Base-by-base conservation (phyloP, 37 sponge, comb jelly and placozoan genomes). In the Eunapius fragilis region DNA sequence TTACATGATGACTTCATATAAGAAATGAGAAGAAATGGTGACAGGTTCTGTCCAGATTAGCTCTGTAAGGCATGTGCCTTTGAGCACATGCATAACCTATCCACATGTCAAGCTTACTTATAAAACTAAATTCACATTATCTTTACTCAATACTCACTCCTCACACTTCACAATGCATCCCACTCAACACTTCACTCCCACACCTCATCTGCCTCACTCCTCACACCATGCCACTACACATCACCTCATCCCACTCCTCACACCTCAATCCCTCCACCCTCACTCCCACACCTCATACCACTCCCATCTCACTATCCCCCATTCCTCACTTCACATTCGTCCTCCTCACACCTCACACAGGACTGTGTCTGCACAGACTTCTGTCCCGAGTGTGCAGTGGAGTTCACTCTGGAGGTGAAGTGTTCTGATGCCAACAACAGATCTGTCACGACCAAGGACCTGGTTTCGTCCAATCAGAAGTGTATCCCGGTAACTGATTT, bases 321-420 rank as follows among this genome's bases (percentile, higher is more conserved):
- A 19, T 19, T 58, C 2, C 45, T 26, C 32, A 69, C 31, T 2
- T 75, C 68, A 25, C 67, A 41, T 72, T 33, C 6, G 3, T 3
- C 41, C 3, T 41, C 41, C 41, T n/a, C 41, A 41, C 41, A 41
- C 6, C 3, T 6, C 17, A 34, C 70, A 33, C 76, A 94, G 96
- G 97, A 98, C 70, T 98, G 99, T 77, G n/a, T 49, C 9, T 98
- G 99, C 73, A 78, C 72, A 25, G 88, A 95, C 76, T 98, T 89
- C 75, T 98, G 99, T 70, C 96, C 92, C 31, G 92, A 95, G 9
- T 98, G 99, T 89, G 80, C 99, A 33, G 94, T 98, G 35, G 99
- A 97, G 95, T 96, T 97, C 83, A 95, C 85, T 25, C 86, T 98
- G 71, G 97, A 98, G 74, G 97, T 98, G 50, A 91, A 91, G 87